Percentiles rank a stretch among this genome's conserved stretches.
phyloP scores from a whole-genome alignment of 2,888 invertebrate genomes.

The Drosophila prolongata region DNA sequence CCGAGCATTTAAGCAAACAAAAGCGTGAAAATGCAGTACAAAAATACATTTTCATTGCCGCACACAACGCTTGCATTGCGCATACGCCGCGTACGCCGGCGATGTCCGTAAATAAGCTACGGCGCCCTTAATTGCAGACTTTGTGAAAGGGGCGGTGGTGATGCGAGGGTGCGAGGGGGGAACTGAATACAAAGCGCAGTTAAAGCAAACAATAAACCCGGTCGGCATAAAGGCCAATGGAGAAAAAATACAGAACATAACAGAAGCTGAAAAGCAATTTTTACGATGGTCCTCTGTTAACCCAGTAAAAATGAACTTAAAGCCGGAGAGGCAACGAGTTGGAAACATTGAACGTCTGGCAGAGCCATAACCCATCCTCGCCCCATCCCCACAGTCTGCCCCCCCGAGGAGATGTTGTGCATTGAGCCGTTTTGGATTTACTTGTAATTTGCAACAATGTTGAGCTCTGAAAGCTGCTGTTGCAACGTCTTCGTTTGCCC shows the following conservation, averaged over 20 bases:
- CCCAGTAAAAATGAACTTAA: conserved; percentile 61
- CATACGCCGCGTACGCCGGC: conserved; percentile 38
- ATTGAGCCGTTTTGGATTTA: conserved; percentile 61
- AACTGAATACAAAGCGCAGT: conserved; percentile 38
- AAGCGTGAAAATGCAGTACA: conserved; percentile 36
- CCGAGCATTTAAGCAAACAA: conserved; percentile 67
- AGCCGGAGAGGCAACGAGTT: conserved; percentile 57
- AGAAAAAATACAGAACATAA: conserved; percentile 32
- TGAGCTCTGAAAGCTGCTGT: conserved; percentile 24
- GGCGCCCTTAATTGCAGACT: conserved; percentile 56
- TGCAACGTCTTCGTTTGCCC: conserved; percentile 22
- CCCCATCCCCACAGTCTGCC: conserved; percentile 4
- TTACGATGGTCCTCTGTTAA: conserved; percentile 53
- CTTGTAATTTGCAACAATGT: conserved; percentile 73
- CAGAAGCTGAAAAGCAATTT: conserved; percentile 51
- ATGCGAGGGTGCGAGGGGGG: neutral
- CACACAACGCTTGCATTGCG: conserved; percentile 17
- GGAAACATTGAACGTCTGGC: conserved; percentile 71
- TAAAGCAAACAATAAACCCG: conserved; percentile 69
- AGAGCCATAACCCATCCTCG: conserved; percentile 36
- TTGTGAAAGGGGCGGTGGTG: conserved; percentile 8
- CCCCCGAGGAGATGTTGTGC: conserved; percentile 48
- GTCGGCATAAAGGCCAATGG: conserved; percentile 61
- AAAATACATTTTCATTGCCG: conserved; percentile 59
- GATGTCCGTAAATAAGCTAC: conserved; percentile 62